Base-by-base conservation (phyloP, 2,113 vertebrate genomes). In the Etia nguti region DNA sequence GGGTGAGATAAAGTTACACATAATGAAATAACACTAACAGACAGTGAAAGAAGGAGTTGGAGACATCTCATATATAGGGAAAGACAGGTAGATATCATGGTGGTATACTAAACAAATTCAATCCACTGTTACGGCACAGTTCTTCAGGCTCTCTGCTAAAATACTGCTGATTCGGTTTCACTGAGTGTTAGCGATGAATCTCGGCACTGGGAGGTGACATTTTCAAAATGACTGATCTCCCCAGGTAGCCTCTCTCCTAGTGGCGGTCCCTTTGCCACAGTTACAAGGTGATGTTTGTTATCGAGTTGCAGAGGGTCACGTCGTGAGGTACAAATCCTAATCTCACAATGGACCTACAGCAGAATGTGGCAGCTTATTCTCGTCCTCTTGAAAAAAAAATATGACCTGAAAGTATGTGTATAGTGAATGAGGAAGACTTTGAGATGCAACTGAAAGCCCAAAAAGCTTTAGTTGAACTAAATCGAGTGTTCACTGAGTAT, bases 1-100 rank as follows among this genome's bases (percentile, higher is more conserved):
- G 77, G 50, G 43, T 56, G 88, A 80, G 88, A 90, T 90, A 81
- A 92, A 88, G 87, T 87, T 81, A 68, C 89, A 83, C 73, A 81
- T n/a, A 34, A 80, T 82, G 68, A 89, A 89, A 86, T 73, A n/a
- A 80, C n/a, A 55, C 68, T 55, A 84, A 84, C 56, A 38, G 46
- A 38, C 60, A 84, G 31, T 22, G 79, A 90, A 77, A 48, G 77
- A 22, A 34, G 31, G 31, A 86, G 57, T 84, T 56, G 10, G 36
- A 90, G 86, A 86, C 48, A 86, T 85, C 81, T 84, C 16, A 84
- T 73, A 65, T 84, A 52, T 31, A 38, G 86, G 88, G 43, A 60
- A 52, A 70, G 85, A 86, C 68, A 88, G 77, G 87, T 6, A 20
- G 55, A 60, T 31, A 83, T 89, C 34, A 31, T 10, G 56, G 52